Evolutionary conservation across 2,113 vertebrate species (phyloP), one percentile per base, ranked within the genome.

Genomic region (Aplodontia rufa): DNA sequence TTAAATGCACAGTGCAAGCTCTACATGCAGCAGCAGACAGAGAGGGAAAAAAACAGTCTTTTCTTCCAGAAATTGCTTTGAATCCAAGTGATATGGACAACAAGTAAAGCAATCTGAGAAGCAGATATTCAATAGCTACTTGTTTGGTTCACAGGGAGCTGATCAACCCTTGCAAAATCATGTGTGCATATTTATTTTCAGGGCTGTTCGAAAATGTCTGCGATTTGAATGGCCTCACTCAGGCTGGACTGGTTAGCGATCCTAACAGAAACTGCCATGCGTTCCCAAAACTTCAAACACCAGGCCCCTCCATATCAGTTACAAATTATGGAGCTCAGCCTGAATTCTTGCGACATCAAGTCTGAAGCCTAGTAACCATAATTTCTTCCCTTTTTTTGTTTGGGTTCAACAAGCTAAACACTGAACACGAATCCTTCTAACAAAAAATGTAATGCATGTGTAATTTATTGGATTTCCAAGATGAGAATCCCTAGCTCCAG

Each of bases 191-290:
- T 96, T 91, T 94, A 94, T 87, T 79, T 97, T 88, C 64, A 49
- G 83, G 69, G 13, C 42, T 93, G 17, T 68, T 92, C 45, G 93
- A 91, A 95, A 93, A 89, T 82, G 49, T 51, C 84, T 74, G 35
- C 42, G 58, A 37, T 69, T 91, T 64, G 86, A 95, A 94, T 64
- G 32, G 60, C 72, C 89, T 88, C 60, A 10, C 40, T 95, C 64
- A 92, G 37, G 51, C 82, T 91, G 69, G 72, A 95, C 72, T 91
- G 35, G 55, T 87, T 93, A 91, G 60, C 68, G 86, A 32, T 71
- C 78, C 93, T 91, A 86, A 91, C 62, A 93, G 47, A 93, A 97
- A 92, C 90, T 62, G 89, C 42, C n/a, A 78, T n/a, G 76, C 84
- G 35, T 24, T 87, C 90, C 49, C 71, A 76, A 84, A 58, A 87